phyloP scores from a whole-genome alignment of 2,113 vertebrate genomes.

The Crotalus horridus region DNA sequence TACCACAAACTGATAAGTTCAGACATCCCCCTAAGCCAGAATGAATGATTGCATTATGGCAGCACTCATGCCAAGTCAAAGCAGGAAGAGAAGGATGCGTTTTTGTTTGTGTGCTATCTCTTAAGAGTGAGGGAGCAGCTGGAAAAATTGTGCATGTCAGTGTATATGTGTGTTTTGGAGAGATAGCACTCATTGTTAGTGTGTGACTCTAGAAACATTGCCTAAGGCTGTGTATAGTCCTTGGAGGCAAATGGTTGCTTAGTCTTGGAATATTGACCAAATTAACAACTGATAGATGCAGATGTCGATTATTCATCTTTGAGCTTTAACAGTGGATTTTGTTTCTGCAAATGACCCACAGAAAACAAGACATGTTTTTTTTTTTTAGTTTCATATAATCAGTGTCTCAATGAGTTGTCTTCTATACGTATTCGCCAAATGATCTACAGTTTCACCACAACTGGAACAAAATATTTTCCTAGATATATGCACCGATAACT shows the following conservation, averaged over 20 bases:
- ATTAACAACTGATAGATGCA: neutral
- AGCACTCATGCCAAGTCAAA: neutral
- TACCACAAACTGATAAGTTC: neutral
- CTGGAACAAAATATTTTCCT: slow-evolving; percentile 38
- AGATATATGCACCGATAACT: slow-evolving; percentile 22
- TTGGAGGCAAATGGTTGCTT: neutral
- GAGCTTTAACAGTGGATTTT: neutral
- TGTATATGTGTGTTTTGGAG: neutral
- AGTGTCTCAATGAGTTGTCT: neutral
- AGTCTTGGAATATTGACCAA: neutral
- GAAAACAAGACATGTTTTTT: neutral
- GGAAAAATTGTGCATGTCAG: neutral
- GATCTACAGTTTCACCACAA: slow-evolving; percentile 1
- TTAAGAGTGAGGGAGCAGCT: neutral
- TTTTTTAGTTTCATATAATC: neutral
- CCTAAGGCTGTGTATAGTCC: neutral
- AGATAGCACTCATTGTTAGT: neutral
- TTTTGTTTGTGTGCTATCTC: neutral
- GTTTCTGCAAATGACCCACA: neutral
- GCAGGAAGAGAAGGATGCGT: neutral
- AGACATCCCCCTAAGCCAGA: neutral
- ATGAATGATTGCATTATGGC: neutral
- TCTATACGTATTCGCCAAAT: neutral
- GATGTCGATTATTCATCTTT: neutral
- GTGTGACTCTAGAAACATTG: neutral